Evolutionary conservation across 2,888 invertebrate species (phyloP).

Genomic region (Dugesia japonica): DNA sequence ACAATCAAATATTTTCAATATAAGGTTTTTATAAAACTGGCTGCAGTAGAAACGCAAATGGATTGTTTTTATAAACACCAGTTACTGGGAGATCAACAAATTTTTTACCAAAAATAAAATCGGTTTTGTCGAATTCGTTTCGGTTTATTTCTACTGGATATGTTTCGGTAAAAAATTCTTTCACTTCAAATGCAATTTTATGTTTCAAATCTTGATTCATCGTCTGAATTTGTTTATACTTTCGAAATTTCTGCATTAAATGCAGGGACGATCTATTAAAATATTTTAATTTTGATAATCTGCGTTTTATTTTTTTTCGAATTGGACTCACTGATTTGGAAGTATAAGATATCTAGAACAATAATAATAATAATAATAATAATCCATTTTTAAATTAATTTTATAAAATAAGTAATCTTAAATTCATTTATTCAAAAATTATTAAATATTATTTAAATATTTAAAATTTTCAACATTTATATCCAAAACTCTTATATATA

Average conservation of each 20-base stretch:
- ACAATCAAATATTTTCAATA: neutral
- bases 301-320: neutral
- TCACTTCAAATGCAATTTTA: conserved; percentile 12
- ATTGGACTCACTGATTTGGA: neutral
- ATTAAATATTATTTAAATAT: no score
- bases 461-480: no score
- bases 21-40: neutral
- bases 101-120: conserved; percentile 4
- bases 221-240: neutral
- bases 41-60: neutral
- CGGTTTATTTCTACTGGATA: neutral
- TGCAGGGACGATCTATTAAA: neutral
- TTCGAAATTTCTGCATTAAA: conserved; percentile 1
- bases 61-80: neutral
- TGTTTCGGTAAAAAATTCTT: neutral
- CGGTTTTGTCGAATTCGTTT: neutral
- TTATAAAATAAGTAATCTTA: no score
- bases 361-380: conserved; percentile 16
- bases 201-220: conserved; percentile 4
- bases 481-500: no score
- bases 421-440: no score
- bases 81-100: neutral
- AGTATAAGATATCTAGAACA: neutral
- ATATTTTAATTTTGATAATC: neutral
- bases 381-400: no score